A percentile compares a stretch with the other conserved stretches of the same genome.
Conservation (phyloP, 2,888 invertebrate genomes). For the Dynastes grantii region DNA sequence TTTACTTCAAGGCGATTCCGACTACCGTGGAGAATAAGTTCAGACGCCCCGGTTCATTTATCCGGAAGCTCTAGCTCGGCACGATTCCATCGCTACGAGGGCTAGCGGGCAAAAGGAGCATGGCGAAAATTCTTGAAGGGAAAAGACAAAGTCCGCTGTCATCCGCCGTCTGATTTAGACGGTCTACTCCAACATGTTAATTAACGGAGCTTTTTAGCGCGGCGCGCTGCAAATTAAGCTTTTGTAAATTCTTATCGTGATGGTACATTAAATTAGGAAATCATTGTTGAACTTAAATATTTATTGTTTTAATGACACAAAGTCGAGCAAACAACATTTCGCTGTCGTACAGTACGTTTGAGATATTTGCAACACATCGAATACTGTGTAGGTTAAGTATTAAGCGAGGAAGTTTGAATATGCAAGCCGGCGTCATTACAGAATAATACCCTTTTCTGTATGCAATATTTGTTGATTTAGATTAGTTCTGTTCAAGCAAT, state of each 20-base stretch:
- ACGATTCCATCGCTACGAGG: neutral
- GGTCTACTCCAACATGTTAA: slow-evolving; percentile 39
- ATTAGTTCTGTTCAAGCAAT: no score
- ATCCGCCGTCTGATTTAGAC: slow-evolving; percentile 20
- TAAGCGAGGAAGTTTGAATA: neutral
- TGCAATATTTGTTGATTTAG: no score
- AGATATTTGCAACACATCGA: neutral
- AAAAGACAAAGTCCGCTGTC: slow-evolving; percentile 14
- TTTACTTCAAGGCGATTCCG: no score
- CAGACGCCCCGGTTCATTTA: no score
- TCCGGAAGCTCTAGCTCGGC: neutral
- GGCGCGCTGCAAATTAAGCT: slow-evolving; percentile 22
- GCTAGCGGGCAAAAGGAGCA: neutral
- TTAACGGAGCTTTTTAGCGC: slow-evolving; percentile 24
- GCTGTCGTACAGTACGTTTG: neutral
- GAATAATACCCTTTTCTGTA: no score
- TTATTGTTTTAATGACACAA: slow-evolving; percentile 25
- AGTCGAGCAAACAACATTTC: neutral
- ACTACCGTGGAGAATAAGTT: no score
- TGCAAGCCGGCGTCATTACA: no score
- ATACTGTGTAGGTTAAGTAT: neutral
- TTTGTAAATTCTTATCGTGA: slow-evolving; percentile 39
- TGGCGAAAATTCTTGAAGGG: slow-evolving; percentile 7
- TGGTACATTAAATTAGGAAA: slow-evolving; percentile 37
- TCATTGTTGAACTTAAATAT: slow-evolving; percentile 24